Percentiles rank a stretch among this genome's conserved stretches.
These are phyloP conservation scores for Horisme vitalbata DNA, from an alignment of 2,888 invertebrate genomes.

Conservation along the genomic window DNA sequence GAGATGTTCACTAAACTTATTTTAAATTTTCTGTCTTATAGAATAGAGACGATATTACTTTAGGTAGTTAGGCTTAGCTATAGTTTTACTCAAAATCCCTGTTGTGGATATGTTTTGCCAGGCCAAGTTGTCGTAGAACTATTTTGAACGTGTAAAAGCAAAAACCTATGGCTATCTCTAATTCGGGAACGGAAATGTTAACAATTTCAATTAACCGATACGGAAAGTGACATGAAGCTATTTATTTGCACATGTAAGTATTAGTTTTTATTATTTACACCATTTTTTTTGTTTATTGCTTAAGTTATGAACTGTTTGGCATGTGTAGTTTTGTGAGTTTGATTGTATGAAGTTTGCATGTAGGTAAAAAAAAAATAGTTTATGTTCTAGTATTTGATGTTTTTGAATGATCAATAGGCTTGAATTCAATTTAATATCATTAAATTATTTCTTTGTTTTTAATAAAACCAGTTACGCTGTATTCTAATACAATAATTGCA, in stretches of 20 bases:
- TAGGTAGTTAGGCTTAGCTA: too few species aligned
- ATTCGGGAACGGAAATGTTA: conserved; percentile 53
- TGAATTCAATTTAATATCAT: too few species aligned
- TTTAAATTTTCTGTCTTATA: too few species aligned
- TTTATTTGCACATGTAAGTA: conserved; percentile 74
- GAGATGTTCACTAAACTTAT: too few species aligned
- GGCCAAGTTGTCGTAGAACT: conserved; percentile 33
- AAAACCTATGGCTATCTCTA: conserved; percentile 58
- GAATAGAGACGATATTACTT: too few species aligned
- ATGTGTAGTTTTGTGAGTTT: conserved; percentile 60
- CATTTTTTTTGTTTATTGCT: conserved; percentile 48
- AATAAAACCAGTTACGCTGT: too few species aligned
- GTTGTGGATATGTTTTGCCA: too few species aligned
- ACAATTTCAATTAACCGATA: conserved; percentile 36
- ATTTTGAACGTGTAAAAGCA: conserved; percentile 1
- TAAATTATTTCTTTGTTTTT: too few species aligned
- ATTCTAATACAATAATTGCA: too few species aligned
- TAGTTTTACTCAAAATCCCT: too few species aligned
- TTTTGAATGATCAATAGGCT: too few species aligned
- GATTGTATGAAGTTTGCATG: conserved; percentile 39
- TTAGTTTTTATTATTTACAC: conserved; percentile 51
- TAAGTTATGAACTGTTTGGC: conserved; percentile 76
- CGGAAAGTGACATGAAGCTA: conserved; percentile 53
- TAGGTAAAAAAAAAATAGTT: conserved; percentile 25
- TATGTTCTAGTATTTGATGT: neutral